Conservation (phyloP, 2,888 invertebrate genomes). For the Sepioteuthis lessoniana region DNA sequence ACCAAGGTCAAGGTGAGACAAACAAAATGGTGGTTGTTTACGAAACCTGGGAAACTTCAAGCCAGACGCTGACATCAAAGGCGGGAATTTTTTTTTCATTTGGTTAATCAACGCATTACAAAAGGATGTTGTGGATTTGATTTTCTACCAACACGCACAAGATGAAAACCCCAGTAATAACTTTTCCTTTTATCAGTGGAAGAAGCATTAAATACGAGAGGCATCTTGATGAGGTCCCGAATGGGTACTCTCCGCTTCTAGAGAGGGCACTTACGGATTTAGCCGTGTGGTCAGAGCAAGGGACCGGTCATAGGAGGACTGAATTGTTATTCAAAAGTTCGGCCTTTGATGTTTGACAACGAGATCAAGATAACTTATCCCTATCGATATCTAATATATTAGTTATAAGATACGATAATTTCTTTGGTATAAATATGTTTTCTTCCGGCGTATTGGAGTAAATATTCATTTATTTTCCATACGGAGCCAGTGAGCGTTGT, state of each 20-base stretch:
- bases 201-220: not conserved
- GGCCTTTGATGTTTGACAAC: not conserved
- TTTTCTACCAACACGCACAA: not conserved
- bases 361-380: too few species aligned
- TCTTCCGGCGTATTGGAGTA: too few species aligned
- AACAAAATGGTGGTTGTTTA: conserved; percentile 23
- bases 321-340: not conserved
- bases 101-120: not conserved
- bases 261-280: not conserved
- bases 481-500: too few species aligned
- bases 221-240: not conserved
- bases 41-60: conserved; percentile 2
- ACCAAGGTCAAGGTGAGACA: conserved; percentile 1
- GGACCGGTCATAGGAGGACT: not conserved
- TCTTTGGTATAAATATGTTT: too few species aligned
- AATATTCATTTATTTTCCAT: too few species aligned
- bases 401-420: too few species aligned
- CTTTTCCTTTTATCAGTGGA: not conserved
- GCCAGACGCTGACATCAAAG: not conserved
- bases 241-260: too few species aligned
- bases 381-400: too few species aligned
- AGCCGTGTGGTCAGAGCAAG: not conserved
- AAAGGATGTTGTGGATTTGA: conserved; percentile 23
- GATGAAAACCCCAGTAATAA: conserved; percentile 8
- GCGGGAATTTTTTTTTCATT: not conserved